Evolutionary conservation across 2,888 invertebrate species (phyloP), one percentile per base, ranked within the genome.

Genomic region (Caenorhabditis doughertyi): DNA sequence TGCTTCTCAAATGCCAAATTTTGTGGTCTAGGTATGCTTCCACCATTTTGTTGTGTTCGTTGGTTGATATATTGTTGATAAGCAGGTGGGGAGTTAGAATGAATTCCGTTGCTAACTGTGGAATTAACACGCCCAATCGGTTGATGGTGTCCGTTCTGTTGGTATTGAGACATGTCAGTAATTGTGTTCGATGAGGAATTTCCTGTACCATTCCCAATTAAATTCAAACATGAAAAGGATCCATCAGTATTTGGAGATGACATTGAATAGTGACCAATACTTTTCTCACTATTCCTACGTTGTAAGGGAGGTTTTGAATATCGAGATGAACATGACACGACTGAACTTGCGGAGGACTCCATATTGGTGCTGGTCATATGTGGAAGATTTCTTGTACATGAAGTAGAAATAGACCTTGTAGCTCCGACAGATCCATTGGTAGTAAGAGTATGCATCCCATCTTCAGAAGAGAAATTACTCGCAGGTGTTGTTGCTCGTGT

Each of bases 281-380:
- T 83, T 47, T 79, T 83, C 42, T 85, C 85, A 35, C 83, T 83
- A 39, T 80, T 77, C 27, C 83, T 72, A 4, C 85, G 27, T 67
- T 83, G 83, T 7, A 85, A 29, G 7, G 85, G 85, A 7, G 85
- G 85, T 64, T 85, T 84, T 25, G 81, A 67, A 27, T 71, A 81
- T 29, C 71, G 25, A 9, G 73, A 73, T n/a, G 80, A 80, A 13
- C 55, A 62, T 0, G 77, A 67, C 21, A 76, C 25, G 5, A 76
- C 58, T 16, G 81, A 71, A 25, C 71, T 81, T 13, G 81, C 76
- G 9, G 76, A 81, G 0, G 76, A 71, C 18, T 73, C 80, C 47
- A 68, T 56, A 0, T 21, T 32, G 1, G 51, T 35, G 42, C 65
- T 79, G 18, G 49, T 77, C 7, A 60, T 9, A n/a, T 56, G 65